A percentile compares a stretch with the other conserved stretches of the same genome.
phyloP scores from a whole-genome alignment of 92 coral and sea anemone genomes.

The Porites evermanni region DNA sequence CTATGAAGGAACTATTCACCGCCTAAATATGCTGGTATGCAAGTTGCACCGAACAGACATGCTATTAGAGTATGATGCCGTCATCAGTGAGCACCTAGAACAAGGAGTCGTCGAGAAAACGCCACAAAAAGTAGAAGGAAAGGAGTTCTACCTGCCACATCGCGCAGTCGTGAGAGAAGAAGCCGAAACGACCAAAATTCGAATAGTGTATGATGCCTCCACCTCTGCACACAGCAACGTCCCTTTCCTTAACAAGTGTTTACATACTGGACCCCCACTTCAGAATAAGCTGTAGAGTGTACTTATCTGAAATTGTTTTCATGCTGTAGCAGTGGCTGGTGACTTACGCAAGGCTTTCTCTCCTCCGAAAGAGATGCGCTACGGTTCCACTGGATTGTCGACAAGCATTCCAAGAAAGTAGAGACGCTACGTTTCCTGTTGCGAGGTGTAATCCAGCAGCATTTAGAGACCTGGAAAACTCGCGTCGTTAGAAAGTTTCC shows the following conservation, averaged over 20 bases:
- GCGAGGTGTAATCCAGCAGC: too few relatives aligned
- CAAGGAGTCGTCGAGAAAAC: not conserved
- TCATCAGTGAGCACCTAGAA: not conserved
- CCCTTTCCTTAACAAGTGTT: slow-evolving; percentile 39
- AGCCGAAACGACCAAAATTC: slow-evolving; percentile 44
- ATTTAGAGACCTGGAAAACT: too few relatives aligned
- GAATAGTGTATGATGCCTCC: slow-evolving; percentile 58
- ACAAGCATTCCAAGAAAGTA: not conserved
- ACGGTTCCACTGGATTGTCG: slow-evolving; percentile 23
- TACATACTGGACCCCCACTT: slow-evolving; percentile 38
- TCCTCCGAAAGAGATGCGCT: slow-evolving; percentile 49
- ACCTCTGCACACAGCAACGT: slow-evolving; percentile 22
- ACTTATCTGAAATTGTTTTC: slow-evolving; percentile 25
- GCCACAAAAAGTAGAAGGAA: not conserved
- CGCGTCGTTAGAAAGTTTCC: slow-evolving; percentile 49
- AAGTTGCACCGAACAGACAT: not conserved
- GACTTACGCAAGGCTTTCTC: slow-evolving; percentile 56
- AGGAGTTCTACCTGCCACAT: slow-evolving; percentile 51
- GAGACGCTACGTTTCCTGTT: not conserved
- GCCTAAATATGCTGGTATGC: not conserved
- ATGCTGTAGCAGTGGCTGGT: slow-evolving; percentile 49
- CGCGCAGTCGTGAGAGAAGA: slow-evolving; percentile 45
- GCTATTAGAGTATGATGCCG: not conserved
- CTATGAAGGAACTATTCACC: slow-evolving; percentile 49
- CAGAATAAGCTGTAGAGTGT: slow-evolving; percentile 62